Percentiles rank a stretch among this genome's conserved stretches.
Conservation (phyloP, 2,113 vertebrate species). For the Odocoileus virginianus region DNA sequence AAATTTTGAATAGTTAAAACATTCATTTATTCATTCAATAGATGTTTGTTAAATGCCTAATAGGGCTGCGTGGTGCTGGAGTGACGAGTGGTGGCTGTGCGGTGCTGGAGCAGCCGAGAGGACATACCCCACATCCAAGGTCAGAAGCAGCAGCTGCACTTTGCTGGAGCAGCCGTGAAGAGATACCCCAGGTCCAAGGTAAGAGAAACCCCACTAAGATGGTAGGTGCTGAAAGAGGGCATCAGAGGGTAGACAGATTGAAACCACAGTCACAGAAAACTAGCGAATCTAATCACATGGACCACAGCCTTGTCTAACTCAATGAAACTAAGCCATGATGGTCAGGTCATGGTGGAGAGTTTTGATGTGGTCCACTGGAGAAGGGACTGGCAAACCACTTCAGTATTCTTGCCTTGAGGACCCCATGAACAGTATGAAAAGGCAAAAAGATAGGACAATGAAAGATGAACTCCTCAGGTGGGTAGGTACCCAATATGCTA, state of each 20-base stretch:
- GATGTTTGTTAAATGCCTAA: neutral
- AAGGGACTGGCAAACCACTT: neutral
- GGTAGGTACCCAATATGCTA: neutral
- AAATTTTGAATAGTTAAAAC: neutral
- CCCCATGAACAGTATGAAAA: neutral
- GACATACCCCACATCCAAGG: too few relatives aligned
- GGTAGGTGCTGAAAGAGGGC: neutral
- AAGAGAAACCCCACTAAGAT: neutral
- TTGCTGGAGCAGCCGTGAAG: too few relatives aligned
- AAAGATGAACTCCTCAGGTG: neutral
- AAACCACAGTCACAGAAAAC: neutral
- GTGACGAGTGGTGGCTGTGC: too few relatives aligned
- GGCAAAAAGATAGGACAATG: neutral
- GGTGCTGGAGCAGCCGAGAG: fast-evolving
- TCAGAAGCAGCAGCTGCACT: too few relatives aligned
- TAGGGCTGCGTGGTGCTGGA: neutral
- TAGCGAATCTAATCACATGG: neutral
- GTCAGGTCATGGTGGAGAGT: neutral
- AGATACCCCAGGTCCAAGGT: neutral
- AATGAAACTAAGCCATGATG: neutral
- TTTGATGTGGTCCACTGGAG: neutral
- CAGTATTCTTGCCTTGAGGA: neutral
- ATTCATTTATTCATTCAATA: neutral
- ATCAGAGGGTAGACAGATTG: neutral
- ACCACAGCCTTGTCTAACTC: neutral